Conservation (phyloP, 2,113 vertebrate genomes). For the Mustela lutreola region DNA sequence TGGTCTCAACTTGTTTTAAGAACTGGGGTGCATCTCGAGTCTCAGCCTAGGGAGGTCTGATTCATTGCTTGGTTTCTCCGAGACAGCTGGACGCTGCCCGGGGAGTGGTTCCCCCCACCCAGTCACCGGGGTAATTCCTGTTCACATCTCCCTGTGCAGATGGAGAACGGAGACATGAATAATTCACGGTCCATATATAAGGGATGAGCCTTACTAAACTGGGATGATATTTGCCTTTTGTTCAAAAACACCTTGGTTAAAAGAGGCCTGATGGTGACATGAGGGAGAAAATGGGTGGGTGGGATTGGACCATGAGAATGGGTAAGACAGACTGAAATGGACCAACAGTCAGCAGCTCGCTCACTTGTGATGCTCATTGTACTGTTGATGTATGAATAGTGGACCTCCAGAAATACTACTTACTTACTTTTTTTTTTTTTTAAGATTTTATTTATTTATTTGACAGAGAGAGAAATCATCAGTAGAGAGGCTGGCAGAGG, state of each 20-base stretch:
- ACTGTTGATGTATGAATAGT: not conserved
- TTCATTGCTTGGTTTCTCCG: not conserved
- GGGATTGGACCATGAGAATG: not conserved
- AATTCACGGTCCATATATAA: slow-evolving; percentile 46
- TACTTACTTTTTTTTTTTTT: not conserved
- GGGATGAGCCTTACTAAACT: not conserved
- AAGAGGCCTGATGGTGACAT: not conserved
- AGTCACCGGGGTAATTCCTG: not conserved
- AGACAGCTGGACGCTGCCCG: slow-evolving; percentile 41
- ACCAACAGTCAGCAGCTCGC: not conserved
- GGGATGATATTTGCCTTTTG: not conserved
- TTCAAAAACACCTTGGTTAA: slow-evolving; percentile 49
- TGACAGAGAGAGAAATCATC: too few species aligned
- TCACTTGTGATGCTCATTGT: not conserved
- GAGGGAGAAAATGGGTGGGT: not conserved
- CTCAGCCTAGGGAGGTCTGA: not conserved
- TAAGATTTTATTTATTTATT: too few species aligned
- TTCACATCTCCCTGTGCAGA: slow-evolving; percentile 44
- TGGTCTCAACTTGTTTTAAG: not conserved
- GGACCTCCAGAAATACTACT: not conserved
- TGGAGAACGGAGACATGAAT: slow-evolving; percentile 70
- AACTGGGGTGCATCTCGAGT: not conserved
- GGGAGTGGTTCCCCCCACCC: not conserved
- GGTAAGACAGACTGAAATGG: not conserved
- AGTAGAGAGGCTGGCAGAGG: too few species aligned